Evolutionary conservation across 2,113 vertebrate species (phyloP).

Genomic region (Nasalis larvatus): DNA sequence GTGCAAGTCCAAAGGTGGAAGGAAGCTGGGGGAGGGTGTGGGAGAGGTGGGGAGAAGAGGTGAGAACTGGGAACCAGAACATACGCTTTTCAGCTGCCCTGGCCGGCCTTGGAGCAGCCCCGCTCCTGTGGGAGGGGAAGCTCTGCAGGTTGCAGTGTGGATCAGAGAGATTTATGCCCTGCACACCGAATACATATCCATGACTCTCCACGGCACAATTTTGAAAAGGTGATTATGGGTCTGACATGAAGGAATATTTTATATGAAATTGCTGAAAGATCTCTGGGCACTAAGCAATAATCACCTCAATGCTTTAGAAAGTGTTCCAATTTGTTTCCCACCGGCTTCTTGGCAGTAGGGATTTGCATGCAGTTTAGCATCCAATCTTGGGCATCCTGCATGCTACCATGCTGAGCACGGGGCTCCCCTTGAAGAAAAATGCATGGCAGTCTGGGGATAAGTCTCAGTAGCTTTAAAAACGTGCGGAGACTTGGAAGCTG

Average conservation of each 20-base stretch:
- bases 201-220: conserved; percentile 84
- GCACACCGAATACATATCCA: conserved; percentile 69
- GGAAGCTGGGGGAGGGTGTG: conserved; percentile 56
- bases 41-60: neutral
- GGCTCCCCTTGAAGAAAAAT: conserved; percentile 1
- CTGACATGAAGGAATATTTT: conserved; percentile 86
- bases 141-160: conserved; percentile 83
- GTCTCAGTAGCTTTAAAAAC: conserved; percentile 24
- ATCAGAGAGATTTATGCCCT: conserved; percentile 90
- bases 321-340: conserved; percentile 75
- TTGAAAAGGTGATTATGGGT: conserved; percentile 89
- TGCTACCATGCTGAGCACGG: neutral
- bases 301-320: conserved; percentile 82
- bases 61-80: conserved; percentile 75
- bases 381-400: neutral
- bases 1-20: conserved; percentile 77
- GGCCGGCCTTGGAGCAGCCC: conserved; percentile 66
- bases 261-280: conserved; percentile 86
- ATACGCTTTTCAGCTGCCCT: conserved; percentile 91
- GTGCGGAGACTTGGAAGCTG: neutral
- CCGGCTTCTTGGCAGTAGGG: conserved; percentile 54
- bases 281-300: conserved; percentile 85
- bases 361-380: conserved; percentile 62
- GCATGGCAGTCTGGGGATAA: neutral
- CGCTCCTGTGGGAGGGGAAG: conserved; percentile 78